Evolutionary conservation across 1,140 invertebrate species (phyloP).

Genomic region (Arctopsyche grandis): DNA sequence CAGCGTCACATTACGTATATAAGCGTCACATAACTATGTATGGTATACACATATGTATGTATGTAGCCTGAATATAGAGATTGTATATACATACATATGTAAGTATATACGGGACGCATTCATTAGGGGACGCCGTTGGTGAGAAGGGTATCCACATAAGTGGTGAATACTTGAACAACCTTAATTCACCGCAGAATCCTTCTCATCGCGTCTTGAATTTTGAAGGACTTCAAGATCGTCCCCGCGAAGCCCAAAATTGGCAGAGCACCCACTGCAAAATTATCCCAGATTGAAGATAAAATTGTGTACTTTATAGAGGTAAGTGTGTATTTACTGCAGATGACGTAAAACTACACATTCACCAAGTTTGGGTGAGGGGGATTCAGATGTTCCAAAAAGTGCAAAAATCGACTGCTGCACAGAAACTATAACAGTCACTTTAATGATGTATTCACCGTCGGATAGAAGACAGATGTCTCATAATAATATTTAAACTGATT

Average conservation of each 20-base stretch:
- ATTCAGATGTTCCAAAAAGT: too few species aligned
- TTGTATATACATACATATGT: neutral
- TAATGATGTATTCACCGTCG: too few species aligned
- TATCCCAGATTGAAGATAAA: neutral
- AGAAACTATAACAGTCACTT: too few species aligned
- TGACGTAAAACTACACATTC: too few species aligned
- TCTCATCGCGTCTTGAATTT: neutral
- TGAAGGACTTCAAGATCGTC: constrained; percentile 9
- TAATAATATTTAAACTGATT: too few species aligned
- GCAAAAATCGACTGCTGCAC: too few species aligned
- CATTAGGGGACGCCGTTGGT: neutral
- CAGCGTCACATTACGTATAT: too few species aligned
- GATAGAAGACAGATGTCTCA: too few species aligned
- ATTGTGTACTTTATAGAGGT: neutral
- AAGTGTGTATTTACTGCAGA: too few species aligned
- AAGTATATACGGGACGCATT: neutral
- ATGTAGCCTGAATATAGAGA: too few species aligned
- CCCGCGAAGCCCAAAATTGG: neutral
- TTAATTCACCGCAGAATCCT: constrained; percentile 15
- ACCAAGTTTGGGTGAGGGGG: too few species aligned
- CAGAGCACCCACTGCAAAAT: neutral
- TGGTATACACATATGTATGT: neutral
- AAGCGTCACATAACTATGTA: too few species aligned
- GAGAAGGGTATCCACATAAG: constrained; percentile 17
- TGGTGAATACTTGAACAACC: constrained; percentile 21